Conservation (phyloP, 1,140 invertebrate genomes). For the Atopsyche davidsoni region DNA sequence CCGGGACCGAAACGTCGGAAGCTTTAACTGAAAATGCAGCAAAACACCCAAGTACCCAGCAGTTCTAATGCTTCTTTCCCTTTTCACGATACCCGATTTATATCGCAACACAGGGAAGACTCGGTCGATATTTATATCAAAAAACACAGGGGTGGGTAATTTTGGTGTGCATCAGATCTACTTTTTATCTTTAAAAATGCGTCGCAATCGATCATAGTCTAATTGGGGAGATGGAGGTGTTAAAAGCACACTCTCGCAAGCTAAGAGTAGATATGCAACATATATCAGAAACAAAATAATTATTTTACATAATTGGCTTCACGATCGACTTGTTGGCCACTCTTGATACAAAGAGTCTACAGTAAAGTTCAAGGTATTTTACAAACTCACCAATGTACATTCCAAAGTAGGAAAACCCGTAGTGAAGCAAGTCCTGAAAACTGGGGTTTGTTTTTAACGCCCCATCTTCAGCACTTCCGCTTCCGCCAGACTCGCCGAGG, state of each 20-base stretch:
- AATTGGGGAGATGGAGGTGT: background rate
- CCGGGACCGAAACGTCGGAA: too few relatives aligned
- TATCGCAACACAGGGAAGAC: too few relatives aligned
- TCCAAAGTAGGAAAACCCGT: slow-evolving; percentile 22
- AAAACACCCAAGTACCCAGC: too few relatives aligned
- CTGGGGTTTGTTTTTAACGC: slow-evolving; percentile 3
- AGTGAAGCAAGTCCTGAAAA: slow-evolving; percentile 20
- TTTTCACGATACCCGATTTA: too few relatives aligned
- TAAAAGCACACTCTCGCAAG: too few relatives aligned
- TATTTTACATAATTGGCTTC: background rate
- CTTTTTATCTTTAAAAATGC: background rate
- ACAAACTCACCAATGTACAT: slow-evolving; percentile 12
- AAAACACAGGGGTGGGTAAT: too few relatives aligned
- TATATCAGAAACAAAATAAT: background rate
- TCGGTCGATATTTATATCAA: too few relatives aligned
- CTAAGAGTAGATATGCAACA: too few relatives aligned
- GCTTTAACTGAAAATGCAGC: too few relatives aligned
- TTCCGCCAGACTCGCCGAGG: background rate
- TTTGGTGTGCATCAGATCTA: too few relatives aligned
- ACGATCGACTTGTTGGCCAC: too few relatives aligned
- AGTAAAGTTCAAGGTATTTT: background rate
- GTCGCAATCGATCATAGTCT: background rate
- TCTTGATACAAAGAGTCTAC: background rate
- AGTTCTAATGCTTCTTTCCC: too few relatives aligned
- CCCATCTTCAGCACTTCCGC: slow-evolving; percentile 1